Base-by-base conservation (phyloP, 2,797 vertebrate genomes). In the Oceanodroma leucorhoa region DNA sequence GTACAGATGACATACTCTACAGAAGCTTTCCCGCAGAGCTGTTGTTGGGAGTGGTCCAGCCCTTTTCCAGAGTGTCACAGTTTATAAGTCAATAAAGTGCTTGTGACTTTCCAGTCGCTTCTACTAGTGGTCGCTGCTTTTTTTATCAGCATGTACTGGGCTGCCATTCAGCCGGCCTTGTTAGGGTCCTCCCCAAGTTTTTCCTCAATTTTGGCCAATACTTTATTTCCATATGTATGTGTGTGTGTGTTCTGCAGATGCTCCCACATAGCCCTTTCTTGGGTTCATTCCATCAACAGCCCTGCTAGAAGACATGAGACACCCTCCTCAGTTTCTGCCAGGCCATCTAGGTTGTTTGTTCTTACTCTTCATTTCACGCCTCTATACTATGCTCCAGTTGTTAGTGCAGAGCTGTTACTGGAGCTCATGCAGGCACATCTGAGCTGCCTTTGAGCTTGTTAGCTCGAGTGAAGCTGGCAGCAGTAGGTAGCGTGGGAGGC, bases 391-490 rank as follows among this genome's bases (percentile, higher is more conserved):
- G 65, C 57, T 61, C 45, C 73, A 26, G 65, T 2, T 72, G 53
- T 17, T 11, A 5, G 76, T 1, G 10, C 71, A 19, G 88, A 40
- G 76, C 48, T 70, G 71, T 67, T 78, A 10, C 46, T 2, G 14
- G 78, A 83, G 82, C 86, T 90, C 18, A 2, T 5, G 83, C 84
- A 73, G 89, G 27, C 87, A 23, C 82, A 50, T 54, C 90, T 36
- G 64, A 93, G 73, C 71, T 60, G 93, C 50, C 91, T 82, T 91
- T 87, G 81, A 87, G 24, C 93, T 41, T 61, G 70, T 72, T 62
- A 75, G 79, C 91, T 89, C 93, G 91, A 91, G 89, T 89, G 85
- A 71, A 71, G 89, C 82, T 91, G 94, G 94, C 87, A 87, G 91
- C 62, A 9, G 79, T 13, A 51, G 87, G 75, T 4, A 73, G 66